A percentile compares a stretch with the other conserved stretches of the same genome.
phyloP scores from a whole-genome alignment of 2,797 vertebrate species.

The Gadopsis bispinosus region DNA sequence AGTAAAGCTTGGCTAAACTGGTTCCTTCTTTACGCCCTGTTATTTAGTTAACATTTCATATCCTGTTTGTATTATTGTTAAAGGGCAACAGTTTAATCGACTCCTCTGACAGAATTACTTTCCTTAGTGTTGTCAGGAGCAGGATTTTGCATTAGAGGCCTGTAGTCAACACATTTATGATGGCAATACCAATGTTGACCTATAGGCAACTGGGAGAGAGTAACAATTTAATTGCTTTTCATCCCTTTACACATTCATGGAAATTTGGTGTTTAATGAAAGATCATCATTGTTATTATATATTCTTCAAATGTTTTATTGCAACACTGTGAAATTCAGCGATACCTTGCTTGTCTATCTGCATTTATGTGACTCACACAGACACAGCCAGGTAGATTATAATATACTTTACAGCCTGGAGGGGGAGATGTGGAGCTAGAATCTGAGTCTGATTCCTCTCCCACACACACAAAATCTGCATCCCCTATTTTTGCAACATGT shows the following conservation, averaged over 20 bases:
- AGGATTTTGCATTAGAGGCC: neutral
- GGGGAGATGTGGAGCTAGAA: slow-evolving; percentile 76
- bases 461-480: slow-evolving; percentile 42
- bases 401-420: slow-evolving; percentile 69
- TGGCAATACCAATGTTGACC: neutral
- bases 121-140: neutral
- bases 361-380: slow-evolving; percentile 26
- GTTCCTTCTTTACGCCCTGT: slow-evolving; percentile 23
- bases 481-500: slow-evolving; percentile 4
- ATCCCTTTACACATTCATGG: neutral
- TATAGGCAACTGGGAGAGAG: neutral
- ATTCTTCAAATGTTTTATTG: slow-evolving; percentile 8
- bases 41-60: slow-evolving; percentile 38
- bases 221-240: neutral
- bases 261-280: neutral
- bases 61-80: slow-evolving; percentile 31
- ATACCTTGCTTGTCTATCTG: slow-evolving; percentile 1
- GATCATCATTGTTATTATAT: neutral
- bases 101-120: slow-evolving; percentile 3
- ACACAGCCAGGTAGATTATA: slow-evolving; percentile 3
- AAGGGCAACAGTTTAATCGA: slow-evolving; percentile 14
- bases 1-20: slow-evolving; percentile 32
- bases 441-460: slow-evolving; percentile 31
- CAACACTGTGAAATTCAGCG: slow-evolving; percentile 1
- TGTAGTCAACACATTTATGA: neutral